Base-by-base conservation (phyloP, 2,797 vertebrate genomes). In the Helostoma temminkii region DNA sequence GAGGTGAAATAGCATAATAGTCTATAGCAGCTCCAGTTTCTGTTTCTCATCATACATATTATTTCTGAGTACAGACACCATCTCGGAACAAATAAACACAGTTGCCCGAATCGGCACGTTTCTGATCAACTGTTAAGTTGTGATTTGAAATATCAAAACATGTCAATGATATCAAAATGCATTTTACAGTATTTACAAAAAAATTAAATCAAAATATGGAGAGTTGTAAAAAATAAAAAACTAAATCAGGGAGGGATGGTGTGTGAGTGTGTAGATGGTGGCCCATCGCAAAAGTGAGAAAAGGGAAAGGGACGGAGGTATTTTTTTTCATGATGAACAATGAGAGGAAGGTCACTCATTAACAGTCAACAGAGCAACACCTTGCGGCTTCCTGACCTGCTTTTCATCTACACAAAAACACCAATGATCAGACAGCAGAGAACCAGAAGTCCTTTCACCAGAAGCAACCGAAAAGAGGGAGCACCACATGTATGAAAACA, bases 151-250 rank as follows among this genome's bases (percentile, higher is more conserved):
- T 94, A 94, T 94, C 92, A 95, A 95, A 94, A 95, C 93, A 95
- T 93, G 93, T 95, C 92, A 93, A 95, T 95, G 94, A 95, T 95
- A 95, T 95, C 94, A 95, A 95, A 95, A 95, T 94, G 92, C 94
- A 94, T 93, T 95, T 88, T 95, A 95, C 94, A 95, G 88, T 95
- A 95, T 95, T 95, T 95, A 95, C 94, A 95, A 93, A 80, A 89
- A 80, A 74, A 56, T 32, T 18, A 10, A 74, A 81, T 70, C n/a
- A 77, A 86, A 81, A 72, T 47, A 90, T 81, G 86, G 80, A 82
- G 73, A 88, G 68, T 87, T 85, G 71, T 83, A 90, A 69, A 83
- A 88, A 84, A 76, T n/a, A n/a, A 66, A 50, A 70, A 75, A 43
- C 24, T 12, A 72, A 76, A 83, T 71, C 47, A 75, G 66, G 76